phyloP scores from a whole-genome alignment of 53 echinoderm and acorn worm species.

The Crossaster papposus region DNA sequence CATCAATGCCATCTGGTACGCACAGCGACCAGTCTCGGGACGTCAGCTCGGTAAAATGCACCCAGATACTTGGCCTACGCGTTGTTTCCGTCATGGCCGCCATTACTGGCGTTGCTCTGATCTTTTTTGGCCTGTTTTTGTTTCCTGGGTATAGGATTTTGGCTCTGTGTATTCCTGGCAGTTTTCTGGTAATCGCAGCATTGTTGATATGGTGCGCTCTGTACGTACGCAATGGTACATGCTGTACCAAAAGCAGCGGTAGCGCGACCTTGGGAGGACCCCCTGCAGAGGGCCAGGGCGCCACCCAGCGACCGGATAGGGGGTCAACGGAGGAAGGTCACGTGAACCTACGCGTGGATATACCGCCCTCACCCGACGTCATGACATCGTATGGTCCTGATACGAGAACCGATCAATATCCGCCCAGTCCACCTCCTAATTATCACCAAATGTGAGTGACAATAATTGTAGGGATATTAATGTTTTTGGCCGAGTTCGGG shows the following conservation, averaged over 20 bases:
- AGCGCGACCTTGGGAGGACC: neutral
- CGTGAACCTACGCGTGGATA: conserved; percentile 11
- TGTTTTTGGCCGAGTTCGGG: too few relatives aligned
- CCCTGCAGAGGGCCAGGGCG: neutral
- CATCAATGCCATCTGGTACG: conserved; percentile 7
- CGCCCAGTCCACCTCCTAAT: neutral
- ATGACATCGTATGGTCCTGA: conserved; percentile 40
- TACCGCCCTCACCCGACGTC: neutral
- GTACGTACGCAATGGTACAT: conserved; percentile 27
- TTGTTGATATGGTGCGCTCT: conserved; percentile 30
- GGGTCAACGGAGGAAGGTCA: neutral
- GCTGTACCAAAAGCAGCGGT: neutral
- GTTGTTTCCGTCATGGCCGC: conserved; percentile 16
- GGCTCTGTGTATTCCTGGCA: conserved; percentile 27
- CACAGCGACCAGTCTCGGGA: neutral
- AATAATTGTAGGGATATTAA: too few relatives aligned
- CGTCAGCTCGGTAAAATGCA: neutral
- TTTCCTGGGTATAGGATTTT: neutral
- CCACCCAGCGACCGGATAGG: conserved; percentile 16
- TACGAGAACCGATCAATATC: neutral
- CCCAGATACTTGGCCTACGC: conserved; percentile 4
- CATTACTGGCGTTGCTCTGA: conserved; percentile 8
- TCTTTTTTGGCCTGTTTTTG: conserved; percentile 34
- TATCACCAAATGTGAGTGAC: conserved; percentile 36
- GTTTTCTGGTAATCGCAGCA: conserved; percentile 11